Evolutionary conservation across 2,113 vertebrate genomes (phyloP), one percentile per base, ranked within the genome.

Genomic region (Prolemur simus): DNA sequence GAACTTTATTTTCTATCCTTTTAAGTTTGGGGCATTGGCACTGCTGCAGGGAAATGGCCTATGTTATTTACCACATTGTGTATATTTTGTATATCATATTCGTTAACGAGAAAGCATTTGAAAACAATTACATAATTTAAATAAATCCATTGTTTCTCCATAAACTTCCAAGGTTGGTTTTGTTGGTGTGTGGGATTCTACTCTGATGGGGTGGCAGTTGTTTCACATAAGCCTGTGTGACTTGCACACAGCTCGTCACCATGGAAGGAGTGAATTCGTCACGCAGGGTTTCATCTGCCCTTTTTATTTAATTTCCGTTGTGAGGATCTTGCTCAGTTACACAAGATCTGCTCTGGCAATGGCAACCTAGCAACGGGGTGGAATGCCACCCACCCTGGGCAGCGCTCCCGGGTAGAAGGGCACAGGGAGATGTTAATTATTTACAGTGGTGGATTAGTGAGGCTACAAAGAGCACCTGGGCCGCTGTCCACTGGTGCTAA

Each of bases 301-400:
- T 98, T 85, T 74, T 84, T 86, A 68, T 98, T 98, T 98, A 84
- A 97, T 98, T 98, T 98, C 98, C 78, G 23, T 95, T 63, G 81
- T 74, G 56, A 91, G 93, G 87, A 37, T 91, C 93, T 91, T 95
- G 93, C 96, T 98, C 87, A 37, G 77, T 98, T 96, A 96, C 96
- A n/a, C 64, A 82, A 94, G 96, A 95, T 88, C 96, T 98, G 95
- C 91, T 96, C 97, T 93, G 95, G 96, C 84, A 64, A 80, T 94
- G 95, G 98, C 98, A 98, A 98, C 98, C 78, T 95, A 98, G 98
- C 96, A 98, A 93, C 95, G 87, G 87, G 21, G 95, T 96, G 98
- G 97, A 95, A 20, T 32, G 3, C 23, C 0, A 5, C 64, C 85
- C 93, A 27, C 82, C 54, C 91, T 81, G 27, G 47, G 73, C 58